Conservation (phyloP, 2,888 invertebrate species). For the Craniophora ligustri region DNA sequence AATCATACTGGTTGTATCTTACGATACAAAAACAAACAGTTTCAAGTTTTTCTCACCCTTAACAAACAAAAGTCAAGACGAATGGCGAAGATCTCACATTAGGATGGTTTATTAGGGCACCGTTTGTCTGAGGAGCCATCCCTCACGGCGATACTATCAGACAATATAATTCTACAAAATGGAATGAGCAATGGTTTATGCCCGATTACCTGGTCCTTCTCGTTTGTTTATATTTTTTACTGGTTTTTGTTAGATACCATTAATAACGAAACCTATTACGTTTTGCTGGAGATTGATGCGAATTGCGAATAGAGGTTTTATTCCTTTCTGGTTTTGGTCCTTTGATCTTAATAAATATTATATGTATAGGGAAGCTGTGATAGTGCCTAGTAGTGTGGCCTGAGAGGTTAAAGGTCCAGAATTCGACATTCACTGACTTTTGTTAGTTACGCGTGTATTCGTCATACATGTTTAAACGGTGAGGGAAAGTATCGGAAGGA, state of each 20-base stretch:
- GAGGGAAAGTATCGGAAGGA: too few relatives aligned
- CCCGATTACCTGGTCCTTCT: slow-evolving; percentile 12
- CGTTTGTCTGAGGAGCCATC: slow-evolving; percentile 45
- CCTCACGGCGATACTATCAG: slow-evolving; percentile 51
- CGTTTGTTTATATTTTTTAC: slow-evolving; percentile 1
- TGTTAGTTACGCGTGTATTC: too few relatives aligned
- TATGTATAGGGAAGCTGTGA: too few relatives aligned
- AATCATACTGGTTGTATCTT: not conserved
- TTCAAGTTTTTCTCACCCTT: slow-evolving; percentile 19
- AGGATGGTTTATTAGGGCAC: slow-evolving; percentile 48
- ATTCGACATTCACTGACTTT: too few relatives aligned
- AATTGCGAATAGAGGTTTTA: too few relatives aligned
- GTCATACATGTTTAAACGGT: too few relatives aligned
- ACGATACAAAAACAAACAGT: not conserved
- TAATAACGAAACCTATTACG: not conserved
- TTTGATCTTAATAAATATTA: too few relatives aligned
- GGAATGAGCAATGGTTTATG: slow-evolving; percentile 29
- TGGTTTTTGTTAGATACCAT: not conserved
- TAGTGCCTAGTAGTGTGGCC: too few relatives aligned
- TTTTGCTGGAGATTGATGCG: not conserved
- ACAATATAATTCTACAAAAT: slow-evolving; percentile 47
- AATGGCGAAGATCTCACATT: slow-evolving; percentile 44
- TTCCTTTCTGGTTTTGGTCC: too few relatives aligned
- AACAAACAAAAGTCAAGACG: slow-evolving; percentile 40
- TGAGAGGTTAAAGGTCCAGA: too few relatives aligned